Conservation (phyloP, 2,113 vertebrate genomes). For the Hepsetus odoe region DNA sequence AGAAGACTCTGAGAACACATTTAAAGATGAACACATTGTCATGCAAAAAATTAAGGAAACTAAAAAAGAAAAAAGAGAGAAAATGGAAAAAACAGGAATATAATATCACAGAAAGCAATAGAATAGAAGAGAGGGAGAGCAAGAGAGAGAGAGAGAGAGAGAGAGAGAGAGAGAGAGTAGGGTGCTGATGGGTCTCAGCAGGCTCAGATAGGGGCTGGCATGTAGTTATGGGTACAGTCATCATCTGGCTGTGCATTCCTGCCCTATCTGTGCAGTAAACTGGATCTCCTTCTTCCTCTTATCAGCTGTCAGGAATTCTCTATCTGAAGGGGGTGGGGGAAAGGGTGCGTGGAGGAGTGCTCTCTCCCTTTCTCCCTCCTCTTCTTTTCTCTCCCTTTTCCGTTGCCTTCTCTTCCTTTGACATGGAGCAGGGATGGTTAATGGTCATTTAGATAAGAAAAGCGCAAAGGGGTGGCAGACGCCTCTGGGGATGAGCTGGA, state of each 20-base stretch:
- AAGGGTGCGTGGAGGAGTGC: too few relatives aligned
- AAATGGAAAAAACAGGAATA: too few relatives aligned
- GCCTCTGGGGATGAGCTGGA: constrained; percentile 65
- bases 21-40: too few relatives aligned
- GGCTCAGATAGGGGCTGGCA: constrained; percentile 71
- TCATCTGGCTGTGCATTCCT: constrained; percentile 78
- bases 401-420: constrained; percentile 55
- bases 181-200: constrained; percentile 73
- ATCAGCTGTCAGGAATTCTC: constrained; percentile 81
- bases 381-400: constrained; percentile 11
- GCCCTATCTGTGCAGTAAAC: constrained; percentile 81
- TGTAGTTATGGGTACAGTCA: constrained; percentile 71
- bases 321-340: too few relatives aligned
- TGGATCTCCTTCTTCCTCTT: constrained; percentile 80
- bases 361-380: constrained; percentile 44
- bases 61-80: too few relatives aligned
- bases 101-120: too few relatives aligned
- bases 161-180: too few relatives aligned
- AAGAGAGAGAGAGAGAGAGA: too few relatives aligned
- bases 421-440: constrained; percentile 75
- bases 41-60: too few relatives aligned
- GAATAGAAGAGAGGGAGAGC: too few relatives aligned
- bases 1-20: too few relatives aligned
- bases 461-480: constrained; percentile 63
- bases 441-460: constrained; percentile 74